These are phyloP conservation scores for Xyrichtys novacula DNA, from an alignment of 2,797 vertebrate species.

Conservation along the genomic window DNA sequence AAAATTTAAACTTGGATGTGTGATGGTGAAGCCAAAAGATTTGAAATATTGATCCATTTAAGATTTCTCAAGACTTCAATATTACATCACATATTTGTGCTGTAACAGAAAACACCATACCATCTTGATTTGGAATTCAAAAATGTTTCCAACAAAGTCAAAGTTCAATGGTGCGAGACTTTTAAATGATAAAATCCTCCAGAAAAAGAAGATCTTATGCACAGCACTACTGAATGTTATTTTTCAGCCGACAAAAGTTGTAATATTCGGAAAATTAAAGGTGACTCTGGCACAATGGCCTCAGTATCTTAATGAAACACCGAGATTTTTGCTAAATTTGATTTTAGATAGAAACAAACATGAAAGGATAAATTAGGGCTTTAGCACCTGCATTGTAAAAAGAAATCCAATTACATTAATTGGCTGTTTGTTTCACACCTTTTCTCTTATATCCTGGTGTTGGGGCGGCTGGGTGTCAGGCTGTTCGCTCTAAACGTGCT, in stretches of 20 bases:
- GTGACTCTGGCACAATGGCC: not conserved
- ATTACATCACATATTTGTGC: not conserved
- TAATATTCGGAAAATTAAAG: not conserved
- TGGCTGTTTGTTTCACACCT: slow-evolving; percentile 69
- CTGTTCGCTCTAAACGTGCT: slow-evolving; percentile 58
- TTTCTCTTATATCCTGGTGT: slow-evolving; percentile 40
- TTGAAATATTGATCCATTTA: not conserved
- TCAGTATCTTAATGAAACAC: slow-evolving; percentile 22
- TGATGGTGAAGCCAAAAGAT: not conserved
- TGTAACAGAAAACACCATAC: too few relatives aligned
- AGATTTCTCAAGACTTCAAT: not conserved
- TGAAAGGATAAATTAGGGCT: slow-evolving; percentile 22
- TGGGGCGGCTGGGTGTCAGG: slow-evolving; percentile 41
- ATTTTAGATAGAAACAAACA: slow-evolving; percentile 16
- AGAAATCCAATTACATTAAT: slow-evolving; percentile 71
- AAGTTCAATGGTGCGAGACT: not conserved
- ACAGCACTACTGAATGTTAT: not conserved
- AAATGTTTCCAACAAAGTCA: not conserved
- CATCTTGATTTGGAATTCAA: not conserved
- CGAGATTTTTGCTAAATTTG: not conserved
- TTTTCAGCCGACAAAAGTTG: not conserved
- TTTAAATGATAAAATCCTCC: not conserved
- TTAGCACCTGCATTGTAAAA: slow-evolving; percentile 53
- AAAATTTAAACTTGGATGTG: too few relatives aligned
- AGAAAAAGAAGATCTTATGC: too few relatives aligned